Evolutionary conservation across 2,888 invertebrate species (phyloP), one percentile per base, ranked within the genome.

Genomic region (Galerucella nymphaeae): DNA sequence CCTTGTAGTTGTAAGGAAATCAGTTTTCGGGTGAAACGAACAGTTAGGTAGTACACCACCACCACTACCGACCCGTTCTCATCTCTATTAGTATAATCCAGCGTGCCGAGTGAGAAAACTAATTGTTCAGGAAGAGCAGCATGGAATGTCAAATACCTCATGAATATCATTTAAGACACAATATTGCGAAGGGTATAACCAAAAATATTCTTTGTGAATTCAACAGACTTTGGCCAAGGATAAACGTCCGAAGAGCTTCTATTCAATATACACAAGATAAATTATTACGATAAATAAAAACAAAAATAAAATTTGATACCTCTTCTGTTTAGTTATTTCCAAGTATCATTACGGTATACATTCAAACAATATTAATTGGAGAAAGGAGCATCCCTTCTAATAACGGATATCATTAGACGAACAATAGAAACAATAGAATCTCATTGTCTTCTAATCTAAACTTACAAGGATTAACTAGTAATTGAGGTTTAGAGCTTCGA

Each of bases 121-220:
- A 73, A 73, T 75, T 73, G 75, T 61, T 67, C 57, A 70, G 58
- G 70, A 72, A 73, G 75, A 71, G 70, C 72, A 71, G 64, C 63
- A 55, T 38, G 63, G 71, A 73, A 75, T 70, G 73, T 73, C 75
- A 70, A 74, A 75, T 73, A 67, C 67, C 73, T 75, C 72, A 73
- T 75, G 75, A 75, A 73, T 75, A 73, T 73, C 70, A 73, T 75
- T 75, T 73, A 57, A 58, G 66, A 64, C 72, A 75, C 75, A 75
- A 73, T 75, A 75, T 75, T 73, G 75, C 61, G 62, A 38, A 58
- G 68, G 63, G 71, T 71, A 70, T 69, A 71, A 63, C 66, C 63
- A 66, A 59, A 70, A 30, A 30, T 70, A 70, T 73, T 70, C 67
- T 63, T 63, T 67, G 50, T 14, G 16, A 38, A 59, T 14, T 30